Conservation (phyloP, 2,113 vertebrate species). For the Acanthochromis polyacanthus region DNA sequence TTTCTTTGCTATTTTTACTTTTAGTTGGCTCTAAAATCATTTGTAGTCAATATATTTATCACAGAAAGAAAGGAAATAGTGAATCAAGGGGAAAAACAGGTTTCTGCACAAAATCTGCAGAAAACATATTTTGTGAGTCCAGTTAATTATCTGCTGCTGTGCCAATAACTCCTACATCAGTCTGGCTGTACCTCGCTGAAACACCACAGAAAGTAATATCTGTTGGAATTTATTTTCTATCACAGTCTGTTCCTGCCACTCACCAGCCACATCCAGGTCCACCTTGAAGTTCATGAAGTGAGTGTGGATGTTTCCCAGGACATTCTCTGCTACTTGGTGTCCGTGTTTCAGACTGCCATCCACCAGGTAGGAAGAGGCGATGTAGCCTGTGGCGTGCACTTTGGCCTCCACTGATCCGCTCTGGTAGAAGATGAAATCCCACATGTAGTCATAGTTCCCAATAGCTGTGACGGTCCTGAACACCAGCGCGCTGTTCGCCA, state of each 20-base stretch:
- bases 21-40: too few species aligned
- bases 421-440: slow-evolving; percentile 93
- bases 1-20: too few species aligned
- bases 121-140: too few species aligned
- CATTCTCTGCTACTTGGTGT: slow-evolving; percentile 86
- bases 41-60: too few species aligned
- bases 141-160: too few species aligned
- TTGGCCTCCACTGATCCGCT: slow-evolving; percentile 90
- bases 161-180: too few species aligned
- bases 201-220: too few species aligned
- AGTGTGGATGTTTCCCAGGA: slow-evolving; percentile 90
- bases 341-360: slow-evolving; percentile 81
- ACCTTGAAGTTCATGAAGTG: slow-evolving; percentile 92
- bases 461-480: slow-evolving; percentile 88
- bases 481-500: slow-evolving; percentile 89
- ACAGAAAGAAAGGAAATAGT: too few species aligned
- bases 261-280: slow-evolving; percentile 92
- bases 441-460: slow-evolving; percentile 90
- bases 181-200: too few species aligned
- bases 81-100: too few species aligned
- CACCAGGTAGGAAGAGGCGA: slow-evolving; percentile 84
- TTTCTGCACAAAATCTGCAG: too few species aligned
- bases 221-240: too few species aligned
- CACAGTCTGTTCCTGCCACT: slow-evolving; percentile 48
- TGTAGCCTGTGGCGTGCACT: slow-evolving; percentile 90